These are phyloP conservation scores for Alethe castanea DNA, from an alignment of 2,113 vertebrate genomes.

Conservation along the genomic window DNA sequence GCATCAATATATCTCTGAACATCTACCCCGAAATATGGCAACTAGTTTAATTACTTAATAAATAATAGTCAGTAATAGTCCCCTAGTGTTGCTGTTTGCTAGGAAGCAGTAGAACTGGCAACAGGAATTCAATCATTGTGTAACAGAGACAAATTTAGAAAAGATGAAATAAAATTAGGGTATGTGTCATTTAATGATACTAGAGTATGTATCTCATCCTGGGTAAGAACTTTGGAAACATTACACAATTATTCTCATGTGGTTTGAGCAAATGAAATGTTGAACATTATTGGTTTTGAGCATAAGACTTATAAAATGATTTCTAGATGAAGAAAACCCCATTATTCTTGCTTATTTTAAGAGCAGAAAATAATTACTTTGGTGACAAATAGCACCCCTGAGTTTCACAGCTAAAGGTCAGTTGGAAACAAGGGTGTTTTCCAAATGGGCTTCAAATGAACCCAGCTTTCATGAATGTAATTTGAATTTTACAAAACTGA, in stretches of 20 bases:
- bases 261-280: not conserved
- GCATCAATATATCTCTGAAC: not conserved
- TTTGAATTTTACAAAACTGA: not conserved
- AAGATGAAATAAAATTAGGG: not conserved
- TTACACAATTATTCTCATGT: not conserved
- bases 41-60: not conserved
- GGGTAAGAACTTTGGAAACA: not conserved
- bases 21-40: not conserved
- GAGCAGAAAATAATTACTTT: not conserved
- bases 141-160: constrained; percentile 34
- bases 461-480: not conserved
- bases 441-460: not conserved
- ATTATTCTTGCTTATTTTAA: not conserved
- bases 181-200: not conserved
- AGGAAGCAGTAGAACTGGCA: not conserved
- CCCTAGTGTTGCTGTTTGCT: not conserved
- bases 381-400: not conserved
- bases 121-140: not conserved
- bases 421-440: not conserved
- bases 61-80: not conserved
- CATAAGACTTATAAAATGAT: not conserved
- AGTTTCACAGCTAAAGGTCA: not conserved
- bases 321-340: not conserved
- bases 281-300: not conserved
- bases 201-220: not conserved